Conservation (phyloP, 2,113 vertebrate species). For the Lepus americanus region DNA sequence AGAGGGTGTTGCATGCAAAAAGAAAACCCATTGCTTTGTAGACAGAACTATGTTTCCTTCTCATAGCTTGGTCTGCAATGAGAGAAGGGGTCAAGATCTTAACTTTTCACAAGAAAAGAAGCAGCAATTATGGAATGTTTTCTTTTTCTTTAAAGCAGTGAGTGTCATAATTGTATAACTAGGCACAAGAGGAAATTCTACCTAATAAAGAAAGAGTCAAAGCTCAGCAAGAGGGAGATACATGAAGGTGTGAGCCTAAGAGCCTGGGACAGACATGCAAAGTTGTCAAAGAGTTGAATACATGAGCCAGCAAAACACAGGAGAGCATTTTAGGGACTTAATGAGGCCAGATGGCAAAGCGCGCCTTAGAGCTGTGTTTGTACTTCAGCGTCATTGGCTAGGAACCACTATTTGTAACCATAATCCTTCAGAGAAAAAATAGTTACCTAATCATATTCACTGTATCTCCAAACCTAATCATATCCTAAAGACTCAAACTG, state of each 20-base stretch:
- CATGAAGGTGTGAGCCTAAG: not conserved
- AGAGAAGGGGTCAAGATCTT: conserved; percentile 27
- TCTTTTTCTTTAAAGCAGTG: conserved; percentile 38
- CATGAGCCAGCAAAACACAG: conserved; percentile 41
- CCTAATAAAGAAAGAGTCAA: not conserved
- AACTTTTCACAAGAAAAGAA: not conserved
- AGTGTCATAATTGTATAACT: conserved; percentile 6
- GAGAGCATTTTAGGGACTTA: conserved; percentile 58
- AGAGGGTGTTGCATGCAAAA: not conserved
- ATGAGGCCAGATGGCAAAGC: conserved; percentile 68
- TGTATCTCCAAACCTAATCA: conserved; percentile 74
- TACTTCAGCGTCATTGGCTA: conserved; percentile 59
- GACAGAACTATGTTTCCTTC: not conserved
- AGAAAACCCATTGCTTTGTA: not conserved
- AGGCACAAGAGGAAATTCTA: conserved; percentile 43
- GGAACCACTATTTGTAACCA: conserved; percentile 67
- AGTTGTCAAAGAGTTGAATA: conserved; percentile 56
- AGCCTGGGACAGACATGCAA: conserved; percentile 52
- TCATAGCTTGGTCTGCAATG: not conserved
- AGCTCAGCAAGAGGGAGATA: not conserved
- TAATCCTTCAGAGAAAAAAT: conserved; percentile 75
- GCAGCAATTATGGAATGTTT: conserved; percentile 28
- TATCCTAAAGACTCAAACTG: conserved; percentile 68
- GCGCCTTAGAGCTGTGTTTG: conserved; percentile 47
- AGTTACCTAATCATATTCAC: conserved; percentile 80